Evolutionary conservation across 1,140 invertebrate species (phyloP).

Genomic region (Heterodera schachtii): DNA sequence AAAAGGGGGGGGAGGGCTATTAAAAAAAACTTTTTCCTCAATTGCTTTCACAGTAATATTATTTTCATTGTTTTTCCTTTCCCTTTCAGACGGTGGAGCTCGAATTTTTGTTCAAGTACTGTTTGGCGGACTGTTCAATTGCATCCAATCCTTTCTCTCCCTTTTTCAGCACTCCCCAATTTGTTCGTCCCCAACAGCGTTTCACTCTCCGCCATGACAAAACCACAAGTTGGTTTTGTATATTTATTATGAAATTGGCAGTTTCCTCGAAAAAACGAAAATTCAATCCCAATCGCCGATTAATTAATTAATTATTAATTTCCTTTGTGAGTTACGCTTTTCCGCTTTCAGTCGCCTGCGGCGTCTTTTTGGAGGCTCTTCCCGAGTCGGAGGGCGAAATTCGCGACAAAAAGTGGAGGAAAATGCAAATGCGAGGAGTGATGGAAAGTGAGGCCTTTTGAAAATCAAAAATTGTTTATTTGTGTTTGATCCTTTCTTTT

Average conservation of each 20-base stretch:
- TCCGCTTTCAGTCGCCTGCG: conserved; percentile 15
- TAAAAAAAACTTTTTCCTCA: background rate
- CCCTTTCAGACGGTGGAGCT: conserved; percentile 18
- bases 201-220: conserved; percentile 61
- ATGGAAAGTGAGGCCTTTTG: conserved; percentile 48
- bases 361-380: conserved; percentile 43
- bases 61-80: background rate
- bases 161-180: conserved; percentile 53
- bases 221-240: conserved; percentile 44
- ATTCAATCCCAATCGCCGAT: too few species aligned
- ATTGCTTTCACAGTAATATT: background rate
- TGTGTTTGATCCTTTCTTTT: background rate
- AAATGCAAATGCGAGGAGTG: conserved; percentile 61
- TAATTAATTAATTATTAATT: too few species aligned
- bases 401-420: conserved; percentile 58
- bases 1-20: too few species aligned
- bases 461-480: background rate
- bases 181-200: conserved; percentile 63
- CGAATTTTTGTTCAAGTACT: background rate
- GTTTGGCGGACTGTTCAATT: conserved; percentile 1
- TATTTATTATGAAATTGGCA: background rate
- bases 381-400: conserved; percentile 48
- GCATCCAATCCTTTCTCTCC: conserved; percentile 26
- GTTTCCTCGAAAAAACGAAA: too few species aligned
- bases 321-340: background rate